Evolutionary conservation across 2,797 vertebrate species (phyloP), one percentile per base, ranked within the genome.

Genomic region (Pyrocephalus nanus): DNA sequence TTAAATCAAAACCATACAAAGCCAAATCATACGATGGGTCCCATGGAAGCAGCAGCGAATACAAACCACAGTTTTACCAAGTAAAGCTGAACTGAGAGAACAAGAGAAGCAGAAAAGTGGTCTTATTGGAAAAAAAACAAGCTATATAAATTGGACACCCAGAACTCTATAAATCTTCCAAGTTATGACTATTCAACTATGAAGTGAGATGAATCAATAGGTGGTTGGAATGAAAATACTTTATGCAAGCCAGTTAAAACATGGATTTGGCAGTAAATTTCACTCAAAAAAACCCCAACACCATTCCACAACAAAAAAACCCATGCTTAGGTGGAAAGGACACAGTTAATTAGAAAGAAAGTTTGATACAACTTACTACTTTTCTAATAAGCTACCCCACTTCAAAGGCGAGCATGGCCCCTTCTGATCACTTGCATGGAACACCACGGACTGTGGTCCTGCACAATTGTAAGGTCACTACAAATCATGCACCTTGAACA

Each of bases 1-100:
- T 98, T 97, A 98, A 98, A 98, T 98, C 95, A 62, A 98, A 98
- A 98, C 97, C 98, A 98, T 97, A 98, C 98, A 98, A 98, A 98
- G 96, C 91, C 93, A 90, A 96, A 96, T 95, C 92, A 93, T 87
- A 94, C 11, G 89, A 96, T 96, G 96, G 96, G 80, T 97, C 96
- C 97, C 98, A 94, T 97, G 97, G 97, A 98, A 98, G 97, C 97
- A 96, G 97, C 93, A 96, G 83, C 97, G 96, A 82, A 95, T 94
- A 98, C 77, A 95, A 98, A 96, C 90, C 91, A 95, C 96, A 97
- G 98, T 97, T 98, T 97, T 96, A 97, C 96, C 92, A 34, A 70
- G 64, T 17, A 55, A 86, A 94, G 95, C 30, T 88, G 66, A 97
- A 92, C 94, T 86, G 57, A 72, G 57, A 58, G 26, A 90, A 43